phyloP scores from a whole-genome alignment of 2,797 vertebrate species.

The Craterocephalus amniculus region DNA sequence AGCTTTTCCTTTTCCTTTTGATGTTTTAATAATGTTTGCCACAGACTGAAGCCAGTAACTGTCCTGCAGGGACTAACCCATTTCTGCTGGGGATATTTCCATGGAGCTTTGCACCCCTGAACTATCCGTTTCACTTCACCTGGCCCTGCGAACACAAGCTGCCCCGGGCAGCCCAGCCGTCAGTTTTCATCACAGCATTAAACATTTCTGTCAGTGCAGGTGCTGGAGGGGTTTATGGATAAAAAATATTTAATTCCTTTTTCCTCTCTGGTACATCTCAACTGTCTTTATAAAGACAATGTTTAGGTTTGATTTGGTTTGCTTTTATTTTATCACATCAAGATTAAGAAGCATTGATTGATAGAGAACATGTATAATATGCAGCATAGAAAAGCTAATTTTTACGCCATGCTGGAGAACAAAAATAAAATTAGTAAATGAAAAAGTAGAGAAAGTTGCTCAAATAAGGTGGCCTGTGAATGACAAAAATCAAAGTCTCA shows the following conservation, averaged over 20 bases:
- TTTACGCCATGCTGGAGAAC: neutral
- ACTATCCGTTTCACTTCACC: conserved; percentile 70
- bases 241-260: conserved; percentile 33
- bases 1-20: conserved; percentile 16
- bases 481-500: no score
- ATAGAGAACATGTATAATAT: conserved; percentile 9
- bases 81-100: conserved; percentile 49
- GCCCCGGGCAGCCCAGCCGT: conserved; percentile 55
- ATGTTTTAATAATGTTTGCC: conserved; percentile 32
- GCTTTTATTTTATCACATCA: conserved; percentile 16
- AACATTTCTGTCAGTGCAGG: conserved; percentile 47
- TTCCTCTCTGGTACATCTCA: conserved; percentile 15
- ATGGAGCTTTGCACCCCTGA: conserved; percentile 51
- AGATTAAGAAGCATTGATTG: conserved; percentile 18
- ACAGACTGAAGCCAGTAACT: conserved; percentile 18
- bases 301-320: neutral
- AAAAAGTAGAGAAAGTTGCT: neutral
- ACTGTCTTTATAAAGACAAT: conserved; percentile 16
- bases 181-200: conserved; percentile 76
- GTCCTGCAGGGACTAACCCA: conserved; percentile 20
- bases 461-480: no score
- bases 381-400: neutral
- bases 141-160: conserved; percentile 44
- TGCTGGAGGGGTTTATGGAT: conserved; percentile 37
- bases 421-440: neutral